Evolutionary conservation across 2,888 invertebrate genomes (phyloP), one percentile per base, ranked within the genome.

Genomic region (Andrena praecox): DNA sequence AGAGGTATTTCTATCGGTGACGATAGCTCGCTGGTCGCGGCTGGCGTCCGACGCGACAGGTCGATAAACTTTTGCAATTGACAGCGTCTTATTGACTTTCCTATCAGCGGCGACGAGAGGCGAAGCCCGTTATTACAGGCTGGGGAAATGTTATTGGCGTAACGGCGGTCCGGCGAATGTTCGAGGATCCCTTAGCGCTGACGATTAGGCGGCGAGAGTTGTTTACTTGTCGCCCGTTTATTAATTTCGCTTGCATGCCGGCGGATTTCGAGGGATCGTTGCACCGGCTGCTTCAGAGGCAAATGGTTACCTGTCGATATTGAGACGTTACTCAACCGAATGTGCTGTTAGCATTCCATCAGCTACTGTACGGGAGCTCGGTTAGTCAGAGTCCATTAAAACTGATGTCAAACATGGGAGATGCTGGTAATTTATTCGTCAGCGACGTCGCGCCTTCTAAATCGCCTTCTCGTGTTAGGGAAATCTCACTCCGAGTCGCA

Each of bases 81-180:
- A 60, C 77, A 66, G 60, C 31, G 62, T 50, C 29, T 70, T 73
- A 77, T 77, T 77, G 66, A 77, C 59, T 73, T 50, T 77, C 1
- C 77, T 52, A 73, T 77, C 73, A n/a, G n/a, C 10, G n/a, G 20
- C 12, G 48, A 72, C 54, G 2, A 20, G 59, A 33, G 48, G 56
- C 16, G 12, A 3, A 33, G 35, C 52, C 42, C 33, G 42, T 50
- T 73, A 52, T 60, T 73, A 50, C 27, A 66, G 12, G 16, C 16
- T 8, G 27, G 64, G 31, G 72, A 77, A 73, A 64, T 33, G 59
- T n/a, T 60, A 31, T n/a, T 52, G 29, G 20, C 31, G 27, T 29
- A 56, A 24, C 24, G 35, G 12, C 48, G 16, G 27, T 29, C 42
- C 10, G n/a, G 56, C 42, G 42, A 59, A 29, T 29, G 54, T 7